Percentiles rank a stretch among this genome's conserved stretches.
phyloP scores from a whole-genome alignment of 1,140 invertebrate genomes.

The Pachypsylla venusta region DNA sequence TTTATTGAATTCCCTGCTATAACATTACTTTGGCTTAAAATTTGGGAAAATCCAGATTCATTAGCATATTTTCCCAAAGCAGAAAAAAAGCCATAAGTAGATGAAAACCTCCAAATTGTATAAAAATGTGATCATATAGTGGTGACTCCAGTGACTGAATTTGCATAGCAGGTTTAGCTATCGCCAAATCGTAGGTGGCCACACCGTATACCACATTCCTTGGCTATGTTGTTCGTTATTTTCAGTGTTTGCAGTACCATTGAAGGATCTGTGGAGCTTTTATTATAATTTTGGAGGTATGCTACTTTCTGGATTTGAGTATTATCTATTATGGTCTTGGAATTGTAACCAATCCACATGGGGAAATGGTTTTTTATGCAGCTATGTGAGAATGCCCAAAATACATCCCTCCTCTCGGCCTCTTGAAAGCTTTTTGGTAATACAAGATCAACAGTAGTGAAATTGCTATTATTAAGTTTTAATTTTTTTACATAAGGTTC shows the following conservation, averaged over 20 bases:
- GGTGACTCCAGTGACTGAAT: constrained; percentile 28
- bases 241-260: constrained; percentile 30
- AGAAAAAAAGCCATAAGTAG: constrained; percentile 34
- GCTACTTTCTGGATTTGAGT: constrained; percentile 24
- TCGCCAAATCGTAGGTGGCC: constrained; percentile 31
- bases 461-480: constrained; percentile 14
- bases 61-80: constrained; percentile 33
- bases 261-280: constrained; percentile 26
- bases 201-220: constrained; percentile 26
- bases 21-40: constrained; percentile 31
- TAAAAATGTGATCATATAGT: constrained; percentile 32
- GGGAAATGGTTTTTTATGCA: constrained; percentile 19
- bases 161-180: constrained; percentile 31
- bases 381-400: constrained; percentile 23
- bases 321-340: constrained; percentile 20
- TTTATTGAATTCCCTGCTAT: constrained; percentile 32
- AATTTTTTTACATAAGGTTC: constrained; percentile 22
- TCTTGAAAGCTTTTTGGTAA: background rate
- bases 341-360: constrained; percentile 29
- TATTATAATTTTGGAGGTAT: constrained; percentile 30
- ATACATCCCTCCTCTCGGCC: constrained; percentile 15
- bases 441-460: constrained; percentile 6
- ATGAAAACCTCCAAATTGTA: constrained; percentile 34
- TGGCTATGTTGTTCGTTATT: constrained; percentile 23
- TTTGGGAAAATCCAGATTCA: constrained; percentile 30